Percentiles rank a stretch among this genome's conserved stretches.
These are phyloP conservation scores for Indri indri DNA, from an alignment of 2,113 vertebrate genomes.

Conservation along the genomic window DNA sequence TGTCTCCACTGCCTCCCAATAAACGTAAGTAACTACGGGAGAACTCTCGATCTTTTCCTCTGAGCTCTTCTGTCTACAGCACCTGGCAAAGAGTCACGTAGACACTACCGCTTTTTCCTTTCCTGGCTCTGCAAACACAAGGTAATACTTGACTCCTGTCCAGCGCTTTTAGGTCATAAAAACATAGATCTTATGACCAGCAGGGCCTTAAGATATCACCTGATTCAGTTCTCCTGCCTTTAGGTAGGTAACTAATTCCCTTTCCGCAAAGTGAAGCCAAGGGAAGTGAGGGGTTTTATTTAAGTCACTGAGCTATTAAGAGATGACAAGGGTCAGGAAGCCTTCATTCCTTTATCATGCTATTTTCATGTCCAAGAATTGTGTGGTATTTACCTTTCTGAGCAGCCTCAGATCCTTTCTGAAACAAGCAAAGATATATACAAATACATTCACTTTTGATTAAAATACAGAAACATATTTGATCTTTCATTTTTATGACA, in stretches of 20 bases:
- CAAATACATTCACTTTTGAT: not conserved
- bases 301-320: not conserved
- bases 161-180: constrained; percentile 2
- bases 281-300: not conserved
- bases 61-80: not conserved
- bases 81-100: not conserved
- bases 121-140: constrained; percentile 8
- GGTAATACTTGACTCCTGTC: constrained; percentile 40
- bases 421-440: not conserved
- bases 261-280: not conserved
- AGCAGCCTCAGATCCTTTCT: not conserved
- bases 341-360: not conserved
- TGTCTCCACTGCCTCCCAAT: not conserved
- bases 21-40: not conserved
- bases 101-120: not conserved
- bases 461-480: not conserved
- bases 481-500: constrained; percentile 9
- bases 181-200: constrained; percentile 27
- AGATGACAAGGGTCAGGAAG: not conserved
- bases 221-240: not conserved
- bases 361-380: not conserved
- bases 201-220: not conserved
- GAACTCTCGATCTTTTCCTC: not conserved
- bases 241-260: not conserved
- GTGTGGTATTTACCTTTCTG: not conserved